Evolutionary conservation across 2,113 vertebrate species (phyloP), one percentile per base, ranked within the genome.

Genomic region (Elephas maximus): DNA sequence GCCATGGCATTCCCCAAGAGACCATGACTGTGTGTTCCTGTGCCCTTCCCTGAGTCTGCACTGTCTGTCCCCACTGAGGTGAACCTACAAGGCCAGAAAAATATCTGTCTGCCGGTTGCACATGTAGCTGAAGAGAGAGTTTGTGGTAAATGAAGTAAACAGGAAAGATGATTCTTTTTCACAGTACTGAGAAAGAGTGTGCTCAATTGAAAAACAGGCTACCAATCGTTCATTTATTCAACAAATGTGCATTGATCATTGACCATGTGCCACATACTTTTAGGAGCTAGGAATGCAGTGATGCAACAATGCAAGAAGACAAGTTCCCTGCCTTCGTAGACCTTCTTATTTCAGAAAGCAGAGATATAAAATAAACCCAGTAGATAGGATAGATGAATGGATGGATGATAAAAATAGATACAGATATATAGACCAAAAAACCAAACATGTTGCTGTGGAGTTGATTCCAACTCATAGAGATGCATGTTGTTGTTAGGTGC

Each of bases 121-220:
- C 5, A 2, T 4, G 20, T 4, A 0, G 9, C 18, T 2, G 21
- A 17, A 21, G 10, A 63, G 9, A 78, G 17, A 7, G 24, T 23
- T 8, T 2, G 0, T 7, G 8, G 10, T 17, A 5, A 30, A 24
- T 8, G 45, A 14, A 9, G 26, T 3, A 8, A 1, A 3, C 6
- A 7, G 23, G 30, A 7, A 1, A 1, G 6, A 12, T 1, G 71
- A 17, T 1, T 48, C 12, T 1, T 1, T 5, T 12, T 28, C 30
- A 2, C 8, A 2, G 26, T 0, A 0, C 8, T 23, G 30, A 37
- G 15, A 8, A 0, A 0, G 33, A 14, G 6, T n/a, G 5, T 2
- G 5, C 17, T 28, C 6, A 1, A 3, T 8, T 0, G 0, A 5
- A 17, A 26, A 20, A 4, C 21, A 2, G 0, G 21, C 53, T 10